phyloP scores from a whole-genome alignment of 2,797 vertebrate genomes.

The Eutrigla gurnardus region DNA sequence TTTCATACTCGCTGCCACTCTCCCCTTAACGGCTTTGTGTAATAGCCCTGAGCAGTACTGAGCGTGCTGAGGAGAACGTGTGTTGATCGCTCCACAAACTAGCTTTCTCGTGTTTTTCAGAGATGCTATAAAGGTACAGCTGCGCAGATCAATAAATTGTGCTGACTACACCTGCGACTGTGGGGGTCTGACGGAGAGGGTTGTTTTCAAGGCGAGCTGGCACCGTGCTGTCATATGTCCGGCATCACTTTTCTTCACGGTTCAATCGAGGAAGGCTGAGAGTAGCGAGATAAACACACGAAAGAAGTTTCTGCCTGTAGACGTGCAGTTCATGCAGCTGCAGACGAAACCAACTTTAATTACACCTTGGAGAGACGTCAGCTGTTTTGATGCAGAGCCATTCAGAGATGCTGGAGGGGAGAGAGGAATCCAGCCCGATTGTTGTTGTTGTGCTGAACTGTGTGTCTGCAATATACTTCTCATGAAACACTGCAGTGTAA shows the following conservation, averaged over 20 bases:
- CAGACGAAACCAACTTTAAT: slow-evolving; percentile 44
- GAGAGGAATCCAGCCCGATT: slow-evolving; percentile 16
- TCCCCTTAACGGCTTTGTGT: slow-evolving; percentile 64
- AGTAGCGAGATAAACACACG: slow-evolving; percentile 18
- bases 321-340: slow-evolving; percentile 37
- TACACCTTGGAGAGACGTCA: slow-evolving; percentile 26
- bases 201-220: slow-evolving; percentile 21
- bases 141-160: slow-evolving; percentile 45
- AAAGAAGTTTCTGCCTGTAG: slow-evolving; percentile 18
- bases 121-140: slow-evolving; percentile 39
- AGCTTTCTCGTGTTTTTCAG: slow-evolving; percentile 55
- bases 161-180: slow-evolving; percentile 43
- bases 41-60: slow-evolving; percentile 53
- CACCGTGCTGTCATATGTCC: slow-evolving; percentile 8
- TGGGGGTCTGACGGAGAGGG: background rate
- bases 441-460: background rate
- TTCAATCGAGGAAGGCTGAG: slow-evolving; percentile 11
- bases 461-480: background rate
- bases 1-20: slow-evolving; percentile 45
- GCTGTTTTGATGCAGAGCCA: slow-evolving; percentile 44
- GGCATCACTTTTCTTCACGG: slow-evolving; percentile 12
- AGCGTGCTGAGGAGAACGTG: slow-evolving; percentile 44
- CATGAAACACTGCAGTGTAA: background rate
- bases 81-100: slow-evolving; percentile 62
- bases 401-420: slow-evolving; percentile 37